These are phyloP conservation scores for Platycnemis pennipes DNA, from an alignment of 2,888 invertebrate species.

Conservation along the genomic window DNA sequence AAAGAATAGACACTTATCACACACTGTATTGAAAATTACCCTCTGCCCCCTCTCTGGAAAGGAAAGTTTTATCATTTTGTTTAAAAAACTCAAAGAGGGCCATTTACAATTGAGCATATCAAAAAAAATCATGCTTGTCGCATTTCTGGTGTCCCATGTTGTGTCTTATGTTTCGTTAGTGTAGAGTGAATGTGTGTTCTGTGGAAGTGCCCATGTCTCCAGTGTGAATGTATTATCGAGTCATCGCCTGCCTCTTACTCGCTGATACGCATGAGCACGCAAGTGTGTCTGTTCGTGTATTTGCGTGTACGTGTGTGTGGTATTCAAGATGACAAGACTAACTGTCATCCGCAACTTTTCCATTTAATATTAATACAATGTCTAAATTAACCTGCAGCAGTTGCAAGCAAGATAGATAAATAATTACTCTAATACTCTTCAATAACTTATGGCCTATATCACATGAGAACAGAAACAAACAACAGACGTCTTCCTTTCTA, in stretches of 20 bases:
- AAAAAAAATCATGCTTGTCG: conserved; percentile 56
- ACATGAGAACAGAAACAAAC: conserved; percentile 73
- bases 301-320: neutral
- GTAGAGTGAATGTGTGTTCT: neutral
- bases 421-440: conserved; percentile 70
- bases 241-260: neutral
- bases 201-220: neutral
- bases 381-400: conserved; percentile 68
- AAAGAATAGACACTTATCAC: conserved; percentile 69
- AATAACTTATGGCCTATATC: conserved; percentile 74
- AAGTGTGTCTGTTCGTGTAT: neutral
- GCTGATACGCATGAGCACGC: neutral
- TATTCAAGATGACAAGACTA: conserved; percentile 62
- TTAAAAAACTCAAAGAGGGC: conserved; percentile 68
- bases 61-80: conserved; percentile 57
- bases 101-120: conserved; percentile 68
- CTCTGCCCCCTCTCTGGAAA: conserved; percentile 69
- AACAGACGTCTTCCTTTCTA: conserved; percentile 71
- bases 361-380: conserved; percentile 68
- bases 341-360: conserved; percentile 47
- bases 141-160: neutral
- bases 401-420: conserved; percentile 69
- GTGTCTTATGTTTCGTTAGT: neutral
- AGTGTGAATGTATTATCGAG: neutral
- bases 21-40: conserved; percentile 70